Conservation (phyloP, 2,797 vertebrate genomes). For the Emydoidea blandingii region DNA sequence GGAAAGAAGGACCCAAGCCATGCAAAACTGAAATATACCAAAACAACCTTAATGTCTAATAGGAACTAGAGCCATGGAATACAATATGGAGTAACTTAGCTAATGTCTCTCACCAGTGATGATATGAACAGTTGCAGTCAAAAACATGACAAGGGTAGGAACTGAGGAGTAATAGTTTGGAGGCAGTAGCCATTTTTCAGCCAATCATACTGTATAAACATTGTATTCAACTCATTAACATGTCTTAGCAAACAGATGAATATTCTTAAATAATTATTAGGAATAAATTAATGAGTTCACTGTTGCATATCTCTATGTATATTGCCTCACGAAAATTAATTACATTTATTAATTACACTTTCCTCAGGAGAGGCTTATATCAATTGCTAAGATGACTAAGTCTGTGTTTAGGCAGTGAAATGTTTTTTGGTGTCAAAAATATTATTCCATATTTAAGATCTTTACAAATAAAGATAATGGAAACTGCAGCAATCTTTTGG, state of each 20-base stretch:
- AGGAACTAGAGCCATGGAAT: background rate
- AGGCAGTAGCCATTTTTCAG: slow-evolving; percentile 59
- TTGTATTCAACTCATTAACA: slow-evolving; percentile 70
- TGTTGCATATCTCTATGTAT: slow-evolving; percentile 76
- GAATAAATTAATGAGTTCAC: slow-evolving; percentile 76
- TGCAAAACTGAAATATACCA: slow-evolving; percentile 15
- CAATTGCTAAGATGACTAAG: slow-evolving; percentile 59
- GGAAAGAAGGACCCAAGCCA: slow-evolving; percentile 14
- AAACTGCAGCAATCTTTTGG: background rate
- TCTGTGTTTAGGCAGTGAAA: slow-evolving; percentile 21
- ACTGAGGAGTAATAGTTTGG: background rate
- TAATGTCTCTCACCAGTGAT: background rate
- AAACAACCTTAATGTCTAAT: background rate
- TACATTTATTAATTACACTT: slow-evolving; percentile 77
- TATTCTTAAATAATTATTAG: slow-evolving; percentile 81
- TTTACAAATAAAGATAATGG: slow-evolving; percentile 8
- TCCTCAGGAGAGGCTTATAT: slow-evolving; percentile 59
- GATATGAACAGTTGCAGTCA: background rate
- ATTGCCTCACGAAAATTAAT: slow-evolving; percentile 77
- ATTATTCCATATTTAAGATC: slow-evolving; percentile 25
- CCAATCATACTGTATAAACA: slow-evolving; percentile 46
- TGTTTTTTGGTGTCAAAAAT: slow-evolving; percentile 8
- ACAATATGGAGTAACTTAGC: background rate
- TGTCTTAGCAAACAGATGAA: slow-evolving; percentile 67
- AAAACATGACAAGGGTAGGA: slow-evolving; percentile 3